Base-by-base conservation (phyloP, 2,888 invertebrate species). In the Capitulum mitella region DNA sequence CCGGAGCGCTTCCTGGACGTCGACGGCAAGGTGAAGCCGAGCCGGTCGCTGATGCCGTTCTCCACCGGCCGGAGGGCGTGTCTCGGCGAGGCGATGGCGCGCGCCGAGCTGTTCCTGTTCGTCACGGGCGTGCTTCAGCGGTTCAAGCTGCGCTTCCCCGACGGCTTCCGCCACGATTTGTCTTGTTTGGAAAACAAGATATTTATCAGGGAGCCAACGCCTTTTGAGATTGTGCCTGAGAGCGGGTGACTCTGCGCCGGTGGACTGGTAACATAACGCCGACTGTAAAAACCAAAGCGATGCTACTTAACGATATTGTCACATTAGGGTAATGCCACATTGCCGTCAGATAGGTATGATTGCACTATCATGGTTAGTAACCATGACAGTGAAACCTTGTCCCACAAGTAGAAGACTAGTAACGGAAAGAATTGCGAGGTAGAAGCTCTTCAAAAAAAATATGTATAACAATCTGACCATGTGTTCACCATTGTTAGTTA, bases 101-200 rank as follows among this genome's bases (percentile, higher is more conserved):
- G 79, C 34, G 77, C 79, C 78, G 80, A 79, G 74, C 77, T 80
- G n/a, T 80, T 78, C 74, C 34, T 80, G 46, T 79, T 80, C 51
- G 32, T 70, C 16, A 16, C 79, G 40, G 51, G 70, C 1, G 29
- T 78, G 22, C 34, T 80, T 40, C 80, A 80, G 78, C 76, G 78
- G 51, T 79, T 78, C 77, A 48, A 70, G 54, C 70, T 79, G 61
- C 16, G 70, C 12, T 51, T 51, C 16, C 80, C 80, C 10, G 78
- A 79, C 10, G 79, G 78, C 8, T 37, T 48, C 32, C 29, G 8
- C 1, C 61, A 61, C 32, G 61, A 32, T 29, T 10, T 61, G 26
- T 54, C 26, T 22, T 1, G 26, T 54, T 22, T 26, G 6, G 2
- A 54, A 19, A 19, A 19, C 54, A 6, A 22, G 6, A 26, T 26